Base-by-base conservation (phyloP, 92 coral and sea anemone genomes). In the Umimayanthus kanabou region DNA sequence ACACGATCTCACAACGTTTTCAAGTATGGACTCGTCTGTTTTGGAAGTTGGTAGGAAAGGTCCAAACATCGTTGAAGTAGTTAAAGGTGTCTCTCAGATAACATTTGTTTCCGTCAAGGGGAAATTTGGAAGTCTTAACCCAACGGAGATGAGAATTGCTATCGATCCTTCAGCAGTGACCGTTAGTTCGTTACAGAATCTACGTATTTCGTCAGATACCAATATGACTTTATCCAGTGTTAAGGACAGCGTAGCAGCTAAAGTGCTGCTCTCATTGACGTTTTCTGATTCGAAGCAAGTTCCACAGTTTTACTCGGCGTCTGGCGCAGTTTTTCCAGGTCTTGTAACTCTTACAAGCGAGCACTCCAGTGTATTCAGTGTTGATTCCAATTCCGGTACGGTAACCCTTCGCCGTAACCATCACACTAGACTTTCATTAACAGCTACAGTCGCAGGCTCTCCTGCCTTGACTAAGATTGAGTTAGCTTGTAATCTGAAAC, bases 401-500 rank as follows among this genome's bases (percentile, higher is more conserved):
- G 64, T 90, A 30, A 88, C 93, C 15, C 91, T 90, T 16, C 88
- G 93, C 25, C 80, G 72, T 37, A 90, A 90, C 71, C 49, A 90
- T 77, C 76, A 82, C 80, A 89, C 66, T 39, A 82, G 42, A 10
- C 85, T 90, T 23, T 81, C 85, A n/a, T 72, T 90, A 28, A 90
- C 85, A 14, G 91, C 90, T 8, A 76, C 91, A 42, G 85, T 82
- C 6, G 90, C 88, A 39, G 85, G 79, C 49, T 88, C 93, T 65
- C 10, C 80, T 86, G 91, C 74, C 25, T 87, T 69, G 16, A 85
- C 88, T 13, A 39, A 43, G 2, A 16, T 88, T 43, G 73, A 47
- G 25, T 74, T 90, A 15, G 84, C 88, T 47, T 90, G 93, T 40
- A 90, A 90, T 57, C 93, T 90, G 14, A 79, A 81, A 39, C 93